A percentile compares a stretch with the other conserved stretches of the same genome.
These are phyloP conservation scores for Eustalomyia histrio DNA, from an alignment of 2,888 invertebrate genomes.

Conservation along the genomic window DNA sequence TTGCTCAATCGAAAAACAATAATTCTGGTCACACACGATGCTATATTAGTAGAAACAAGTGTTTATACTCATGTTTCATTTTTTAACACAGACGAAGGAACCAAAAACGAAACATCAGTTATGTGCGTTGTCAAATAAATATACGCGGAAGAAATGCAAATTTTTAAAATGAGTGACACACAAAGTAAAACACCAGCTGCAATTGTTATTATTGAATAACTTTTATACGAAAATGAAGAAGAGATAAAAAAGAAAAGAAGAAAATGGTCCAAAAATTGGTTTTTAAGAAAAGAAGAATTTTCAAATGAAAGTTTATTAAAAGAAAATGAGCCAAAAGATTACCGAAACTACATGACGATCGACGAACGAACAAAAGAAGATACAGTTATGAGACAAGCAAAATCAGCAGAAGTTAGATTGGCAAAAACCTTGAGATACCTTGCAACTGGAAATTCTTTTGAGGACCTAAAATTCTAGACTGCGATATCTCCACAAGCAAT, in stretches of 20 bases:
- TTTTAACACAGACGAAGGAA: too few relatives aligned
- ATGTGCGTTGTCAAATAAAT: too few relatives aligned
- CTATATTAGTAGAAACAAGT: too few relatives aligned
- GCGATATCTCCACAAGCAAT: conserved; percentile 25
- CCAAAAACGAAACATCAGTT: too few relatives aligned
- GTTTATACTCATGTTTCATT: too few relatives aligned
- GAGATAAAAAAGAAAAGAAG: conserved; percentile 11
- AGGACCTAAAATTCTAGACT: conserved; percentile 2
- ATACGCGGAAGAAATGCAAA: too few relatives aligned
- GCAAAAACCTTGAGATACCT: conserved; percentile 3
- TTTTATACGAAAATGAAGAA: background rate
- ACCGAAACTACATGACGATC: conserved; percentile 1
- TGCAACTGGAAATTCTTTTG: conserved; percentile 11
- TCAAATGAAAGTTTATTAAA: conserved; percentile 22
- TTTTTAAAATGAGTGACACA: too few relatives aligned
- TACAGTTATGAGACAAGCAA: conserved; percentile 27
- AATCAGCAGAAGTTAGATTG: conserved; percentile 22
- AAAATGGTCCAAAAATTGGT: conserved; percentile 19
- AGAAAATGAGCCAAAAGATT: conserved; percentile 12
- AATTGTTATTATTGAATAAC: conserved; percentile 6
- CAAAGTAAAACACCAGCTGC: too few relatives aligned
- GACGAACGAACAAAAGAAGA: conserved; percentile 18
- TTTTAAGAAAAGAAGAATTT: conserved; percentile 7
- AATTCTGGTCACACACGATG: too few relatives aligned
- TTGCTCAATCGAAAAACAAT: too few relatives aligned